Evolutionary conservation across 1,140 invertebrate species (phyloP).

Genomic region (Pseudoatta argentina): DNA sequence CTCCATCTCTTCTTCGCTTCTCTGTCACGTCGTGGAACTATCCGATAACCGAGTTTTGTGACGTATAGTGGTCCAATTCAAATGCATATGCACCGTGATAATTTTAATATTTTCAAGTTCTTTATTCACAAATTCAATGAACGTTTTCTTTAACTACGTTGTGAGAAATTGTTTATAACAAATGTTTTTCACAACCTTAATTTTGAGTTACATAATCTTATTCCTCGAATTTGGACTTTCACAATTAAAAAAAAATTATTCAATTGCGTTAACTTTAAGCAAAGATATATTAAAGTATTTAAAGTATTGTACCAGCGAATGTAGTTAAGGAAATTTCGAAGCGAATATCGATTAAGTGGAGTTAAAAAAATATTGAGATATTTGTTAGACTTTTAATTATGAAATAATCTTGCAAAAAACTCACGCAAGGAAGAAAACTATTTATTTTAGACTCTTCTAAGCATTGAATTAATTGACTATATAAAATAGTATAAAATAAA

Average conservation of each 20-base stretch:
- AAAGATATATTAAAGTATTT: too few species aligned
- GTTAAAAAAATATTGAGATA: not conserved
- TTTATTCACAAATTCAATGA: too few species aligned
- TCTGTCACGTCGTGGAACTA: constrained; percentile 1
- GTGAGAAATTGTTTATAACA: too few species aligned
- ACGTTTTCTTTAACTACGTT: too few species aligned
- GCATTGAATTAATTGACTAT: not conserved
- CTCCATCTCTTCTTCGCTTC: not conserved
- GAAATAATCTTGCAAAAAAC: not conserved
- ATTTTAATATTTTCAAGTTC: constrained; percentile 13
- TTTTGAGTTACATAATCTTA: too few species aligned
- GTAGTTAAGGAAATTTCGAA: too few species aligned
- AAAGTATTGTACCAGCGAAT: too few species aligned
- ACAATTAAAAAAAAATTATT: too few species aligned
- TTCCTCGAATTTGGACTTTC: too few species aligned
- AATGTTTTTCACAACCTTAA: too few species aligned
- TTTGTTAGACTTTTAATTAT: not conserved
- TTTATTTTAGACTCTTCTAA: not conserved
- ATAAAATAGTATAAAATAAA: not conserved
- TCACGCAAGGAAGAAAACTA: not conserved
- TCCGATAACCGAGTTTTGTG: constrained; percentile 21
- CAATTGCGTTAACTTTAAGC: too few species aligned
- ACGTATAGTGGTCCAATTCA: not conserved
- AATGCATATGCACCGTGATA: not conserved
- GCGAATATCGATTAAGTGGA: not conserved